Evolutionary conservation across 2,113 vertebrate genomes (phyloP).

Genomic region (Hippocampus mohnikei): DNA sequence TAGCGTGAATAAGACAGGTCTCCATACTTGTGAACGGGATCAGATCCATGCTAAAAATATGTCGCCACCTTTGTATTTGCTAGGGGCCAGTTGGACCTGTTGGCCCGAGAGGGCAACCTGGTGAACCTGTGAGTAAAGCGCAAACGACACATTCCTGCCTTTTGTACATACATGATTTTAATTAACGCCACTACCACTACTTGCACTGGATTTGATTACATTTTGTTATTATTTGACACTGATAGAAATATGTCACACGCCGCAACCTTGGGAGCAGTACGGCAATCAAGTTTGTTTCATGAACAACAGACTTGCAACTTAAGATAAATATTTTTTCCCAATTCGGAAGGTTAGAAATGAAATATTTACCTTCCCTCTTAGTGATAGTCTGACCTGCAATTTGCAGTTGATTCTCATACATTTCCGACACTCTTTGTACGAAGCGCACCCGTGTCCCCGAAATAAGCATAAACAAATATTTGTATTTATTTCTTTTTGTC

Average conservation of each 20-base stretch:
- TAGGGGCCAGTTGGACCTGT: constrained; percentile 82
- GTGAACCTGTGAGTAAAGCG: constrained; percentile 83
- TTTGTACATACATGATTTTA: background rate
- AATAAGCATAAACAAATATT: too few relatives aligned
- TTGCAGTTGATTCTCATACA: background rate
- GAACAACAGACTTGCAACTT: background rate
- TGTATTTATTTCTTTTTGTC: too few relatives aligned
- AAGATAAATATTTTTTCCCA: background rate
- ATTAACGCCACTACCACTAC: background rate
- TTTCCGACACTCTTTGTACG: too few relatives aligned
- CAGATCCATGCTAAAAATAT: constrained; percentile 22
- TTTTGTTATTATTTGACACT: background rate
- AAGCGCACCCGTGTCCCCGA: too few relatives aligned
- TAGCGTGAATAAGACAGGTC: constrained; percentile 19
- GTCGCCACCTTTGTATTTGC: constrained; percentile 26
- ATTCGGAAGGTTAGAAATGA: background rate
- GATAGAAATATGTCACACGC: background rate
- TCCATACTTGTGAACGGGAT: constrained; percentile 27
- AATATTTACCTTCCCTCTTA: background rate
- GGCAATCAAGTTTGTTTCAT: background rate
- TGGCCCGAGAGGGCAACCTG: constrained; percentile 83
- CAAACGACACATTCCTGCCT: background rate
- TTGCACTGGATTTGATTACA: background rate
- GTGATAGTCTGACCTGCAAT: background rate
- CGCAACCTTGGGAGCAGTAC: background rate